Evolutionary conservation across 92 coral and sea anemone species (phyloP), one percentile per base, ranked within the genome.

Genomic region (Galaxea fascicularis): DNA sequence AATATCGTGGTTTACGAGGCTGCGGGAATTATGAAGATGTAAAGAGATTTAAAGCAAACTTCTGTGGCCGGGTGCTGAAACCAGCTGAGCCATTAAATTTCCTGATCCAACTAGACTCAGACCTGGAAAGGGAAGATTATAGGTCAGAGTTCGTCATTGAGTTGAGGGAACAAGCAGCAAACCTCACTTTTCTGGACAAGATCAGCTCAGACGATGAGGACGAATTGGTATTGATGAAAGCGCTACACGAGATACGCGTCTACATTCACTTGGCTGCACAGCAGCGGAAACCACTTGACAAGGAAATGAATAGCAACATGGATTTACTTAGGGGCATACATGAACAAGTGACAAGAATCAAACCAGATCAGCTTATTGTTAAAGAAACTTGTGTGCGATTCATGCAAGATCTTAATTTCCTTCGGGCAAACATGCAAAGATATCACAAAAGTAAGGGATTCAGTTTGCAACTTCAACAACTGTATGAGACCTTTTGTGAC

Each of bases 161-260:
- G 31, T 76, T n/a, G 30, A 53, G 51, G 7, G 44, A 74, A 29
- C 29, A 31, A 16, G 31, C 11, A 17, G 4, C 10, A 1, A 21
- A 28, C 28, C 22, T 59, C 12, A 14, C 5, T 10, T 22, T 30
- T 10, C 53, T 52, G 20, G 69, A 58, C 28, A 9, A 27, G 62
- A 10, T 64, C 62, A 25, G 25, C 62, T 4, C 31, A 29, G 5
- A 0, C 51, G 59, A 64, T 15, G 0, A 13, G 9, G 82, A 77
- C 24, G 13, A 24, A 44, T 0, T 2, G 51, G 72, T 63, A 41
- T 11, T 63, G 3, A 18, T 45, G 72, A 77, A 77, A 77, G 58
- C 63, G 31, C n/a, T 77, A 20, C 82, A 63, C 45, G 60, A 77
- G 60, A 52, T 77, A 16, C 73, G 82, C 26, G 10, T 24, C 12